These are phyloP conservation scores for Drosophila triauraria DNA, from an alignment of 1,140 invertebrate species.

Conservation along the genomic window DNA sequence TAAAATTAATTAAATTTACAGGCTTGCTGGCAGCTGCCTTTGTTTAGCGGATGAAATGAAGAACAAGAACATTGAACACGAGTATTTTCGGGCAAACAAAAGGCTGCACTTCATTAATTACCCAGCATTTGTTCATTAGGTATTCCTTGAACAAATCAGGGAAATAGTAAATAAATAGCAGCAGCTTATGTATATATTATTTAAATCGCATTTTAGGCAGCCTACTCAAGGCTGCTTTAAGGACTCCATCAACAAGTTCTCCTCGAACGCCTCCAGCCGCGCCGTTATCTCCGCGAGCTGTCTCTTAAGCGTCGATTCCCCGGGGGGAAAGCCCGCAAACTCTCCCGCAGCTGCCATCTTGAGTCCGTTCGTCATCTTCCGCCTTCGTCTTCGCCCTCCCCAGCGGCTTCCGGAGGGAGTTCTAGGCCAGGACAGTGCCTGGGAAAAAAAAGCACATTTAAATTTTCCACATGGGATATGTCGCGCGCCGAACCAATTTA, in stretches of 20 bases:
- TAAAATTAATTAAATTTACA: slow-evolving; percentile 77
- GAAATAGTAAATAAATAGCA: too few species aligned
- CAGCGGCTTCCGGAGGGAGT: background rate
- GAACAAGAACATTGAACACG: slow-evolving; percentile 5
- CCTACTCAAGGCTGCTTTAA: background rate
- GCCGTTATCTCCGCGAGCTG: slow-evolving; percentile 1
- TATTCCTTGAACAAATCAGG: too few species aligned
- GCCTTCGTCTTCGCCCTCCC: background rate
- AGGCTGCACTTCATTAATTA: background rate
- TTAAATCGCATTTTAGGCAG: background rate
- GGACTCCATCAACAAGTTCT: slow-evolving; percentile 28
- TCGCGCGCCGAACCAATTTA: slow-evolving; percentile 77
- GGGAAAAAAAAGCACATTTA: slow-evolving; percentile 62
- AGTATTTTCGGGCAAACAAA: background rate
- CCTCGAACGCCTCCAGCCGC: slow-evolving; percentile 7
- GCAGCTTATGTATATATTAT: too few species aligned
- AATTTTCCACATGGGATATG: slow-evolving; percentile 82
- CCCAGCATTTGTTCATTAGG: too few species aligned
- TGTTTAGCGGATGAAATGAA: background rate
- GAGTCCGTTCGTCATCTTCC: slow-evolving; percentile 32
- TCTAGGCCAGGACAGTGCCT: slow-evolving; percentile 26
- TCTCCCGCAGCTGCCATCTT: slow-evolving; percentile 28
- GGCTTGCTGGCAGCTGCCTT: background rate
- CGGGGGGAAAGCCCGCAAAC: background rate
- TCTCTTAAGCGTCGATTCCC: slow-evolving; percentile 21